Evolutionary conservation across 2,797 vertebrate genomes (phyloP), one percentile per base, ranked within the genome.

Genomic region (Pteronotus mesoamericanus): DNA sequence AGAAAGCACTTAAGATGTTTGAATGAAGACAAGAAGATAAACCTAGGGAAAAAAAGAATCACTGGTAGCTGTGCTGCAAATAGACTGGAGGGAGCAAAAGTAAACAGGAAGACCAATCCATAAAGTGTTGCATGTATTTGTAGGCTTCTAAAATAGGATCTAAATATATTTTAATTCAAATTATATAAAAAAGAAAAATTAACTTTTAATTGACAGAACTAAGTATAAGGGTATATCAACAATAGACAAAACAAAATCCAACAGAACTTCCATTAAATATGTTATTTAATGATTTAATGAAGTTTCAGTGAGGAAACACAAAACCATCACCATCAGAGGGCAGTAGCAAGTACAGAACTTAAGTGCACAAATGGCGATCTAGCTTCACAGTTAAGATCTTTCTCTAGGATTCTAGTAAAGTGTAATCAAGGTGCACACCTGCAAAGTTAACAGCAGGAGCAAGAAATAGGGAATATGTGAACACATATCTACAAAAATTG

Each of bases 321-420:
- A 89, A 71, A 44, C 71, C n/a, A 72, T 77, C 80, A 91, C 74
- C 96, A 55, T n/a, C 32, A 93, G 94, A 95, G 15, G 93, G 84
- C 91, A 96, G 91, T 15, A 77, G 26, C 61, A n/a, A 69, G 0
- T 0, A 89, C 0, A 37, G 7, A 82, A 86, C 1, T 8, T 55
- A 61, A 74, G 29, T 29, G 18, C 22, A 84, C 37, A 79, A 94
- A 89, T 55, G 37, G 9, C 55, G 21, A 78, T 32, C 4, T 59
- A 89, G 19, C 34, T 69, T 91, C 39, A 69, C 21, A 90, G 34
- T 69, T 34, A 86, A 26, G 32, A 90, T 53, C 57, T 59, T 86
- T 39, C 37, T 87, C 32, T 68, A 88, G n/a, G 85, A 91, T 75
- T 74, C 48, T 71, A 88, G 29, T 42, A 57, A 88, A 91, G n/a